A percentile compares a stretch with the other conserved stretches of the same genome.
phyloP scores from a whole-genome alignment of 2,888 invertebrate genomes.

The Hermodice carunculata region DNA sequence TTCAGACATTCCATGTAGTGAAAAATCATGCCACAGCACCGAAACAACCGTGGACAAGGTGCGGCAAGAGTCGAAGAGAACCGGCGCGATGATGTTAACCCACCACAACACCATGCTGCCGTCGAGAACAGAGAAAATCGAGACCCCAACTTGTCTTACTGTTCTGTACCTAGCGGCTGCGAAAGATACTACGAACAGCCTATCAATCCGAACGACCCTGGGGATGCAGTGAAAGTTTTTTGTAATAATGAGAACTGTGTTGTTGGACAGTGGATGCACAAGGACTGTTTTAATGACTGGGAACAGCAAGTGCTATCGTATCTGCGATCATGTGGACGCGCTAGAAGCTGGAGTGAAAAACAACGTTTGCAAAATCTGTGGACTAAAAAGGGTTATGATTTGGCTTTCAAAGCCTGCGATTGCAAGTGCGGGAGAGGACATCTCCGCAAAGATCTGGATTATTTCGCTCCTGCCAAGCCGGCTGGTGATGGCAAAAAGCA shows the following conservation, averaged over 20 bases:
- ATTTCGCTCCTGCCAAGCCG: conserved; percentile 83
- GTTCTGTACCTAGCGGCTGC: conserved; percentile 37
- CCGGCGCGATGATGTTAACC: too few species aligned
- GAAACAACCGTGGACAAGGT: too few species aligned
- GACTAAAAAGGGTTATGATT: conserved; percentile 97
- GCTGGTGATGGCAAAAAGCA: conserved; percentile 9
- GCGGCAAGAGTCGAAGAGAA: too few species aligned
- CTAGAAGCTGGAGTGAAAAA: conserved; percentile 94
- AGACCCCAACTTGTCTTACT: conserved; percentile 19
- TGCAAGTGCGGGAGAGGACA: conserved; percentile 95
- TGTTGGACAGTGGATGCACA: conserved; percentile 93
- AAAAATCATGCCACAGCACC: too few species aligned
- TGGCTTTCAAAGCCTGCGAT: conserved; percentile 88
- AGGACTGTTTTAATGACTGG: conserved; percentile 95
- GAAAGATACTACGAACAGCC: conserved; percentile 18
- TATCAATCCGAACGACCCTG: conserved; percentile 55
- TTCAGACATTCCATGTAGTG: too few species aligned
- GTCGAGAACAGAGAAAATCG: background rate
- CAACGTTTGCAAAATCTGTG: conserved; percentile 95
- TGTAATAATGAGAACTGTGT: conserved; percentile 96
- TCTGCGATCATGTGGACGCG: conserved; percentile 90
- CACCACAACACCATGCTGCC: background rate
- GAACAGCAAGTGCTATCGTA: conserved; percentile 90
- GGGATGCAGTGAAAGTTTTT: conserved; percentile 82
- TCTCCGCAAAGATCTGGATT: conserved; percentile 93